phyloP scores from a whole-genome alignment of 2,113 vertebrate species.

The Chloropsis hardwickii region DNA sequence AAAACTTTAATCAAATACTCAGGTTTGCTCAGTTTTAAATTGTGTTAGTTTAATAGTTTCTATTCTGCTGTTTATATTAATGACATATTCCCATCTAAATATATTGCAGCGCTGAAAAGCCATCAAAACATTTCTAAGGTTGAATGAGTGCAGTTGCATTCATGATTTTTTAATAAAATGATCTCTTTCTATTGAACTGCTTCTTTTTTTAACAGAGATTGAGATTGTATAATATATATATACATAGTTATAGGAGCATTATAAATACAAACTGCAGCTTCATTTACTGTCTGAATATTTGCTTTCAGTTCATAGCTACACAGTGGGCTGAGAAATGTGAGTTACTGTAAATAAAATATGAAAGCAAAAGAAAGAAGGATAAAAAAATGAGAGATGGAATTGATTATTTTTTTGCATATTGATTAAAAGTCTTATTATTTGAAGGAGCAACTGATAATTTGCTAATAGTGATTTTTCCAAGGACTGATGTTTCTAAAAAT shows the following conservation, averaged over 20 bases:
- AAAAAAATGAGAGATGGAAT: slow-evolving; percentile 50
- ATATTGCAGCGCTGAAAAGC: slow-evolving; percentile 86
- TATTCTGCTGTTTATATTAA: slow-evolving; percentile 95
- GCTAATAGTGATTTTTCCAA: slow-evolving; percentile 44
- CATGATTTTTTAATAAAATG: slow-evolving; percentile 84
- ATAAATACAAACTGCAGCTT: slow-evolving; percentile 44
- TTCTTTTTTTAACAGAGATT: slow-evolving; percentile 52
- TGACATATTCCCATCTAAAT: slow-evolving; percentile 95
- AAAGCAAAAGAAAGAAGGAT: slow-evolving; percentile 23
- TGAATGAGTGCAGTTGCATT: slow-evolving; percentile 92
- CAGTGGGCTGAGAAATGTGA: slow-evolving; percentile 9
- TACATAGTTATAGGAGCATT: slow-evolving; percentile 50
- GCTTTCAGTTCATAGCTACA: slow-evolving; percentile 46
- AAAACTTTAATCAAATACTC: slow-evolving; percentile 98
- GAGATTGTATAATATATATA: slow-evolving; percentile 43
- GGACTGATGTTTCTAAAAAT: not conserved
- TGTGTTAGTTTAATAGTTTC: slow-evolving; percentile 98
- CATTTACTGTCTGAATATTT: slow-evolving; percentile 46
- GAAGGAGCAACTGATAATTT: slow-evolving; percentile 45
- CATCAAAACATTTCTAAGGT: slow-evolving; percentile 95
- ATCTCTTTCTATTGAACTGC: slow-evolving; percentile 88
- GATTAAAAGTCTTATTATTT: slow-evolving; percentile 20
- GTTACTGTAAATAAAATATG: slow-evolving; percentile 50
- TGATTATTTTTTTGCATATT: slow-evolving; percentile 50
- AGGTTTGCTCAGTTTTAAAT: slow-evolving; percentile 95